phyloP scores from a whole-genome alignment of 2,797 vertebrate species.

The Xyrichtys novacula region DNA sequence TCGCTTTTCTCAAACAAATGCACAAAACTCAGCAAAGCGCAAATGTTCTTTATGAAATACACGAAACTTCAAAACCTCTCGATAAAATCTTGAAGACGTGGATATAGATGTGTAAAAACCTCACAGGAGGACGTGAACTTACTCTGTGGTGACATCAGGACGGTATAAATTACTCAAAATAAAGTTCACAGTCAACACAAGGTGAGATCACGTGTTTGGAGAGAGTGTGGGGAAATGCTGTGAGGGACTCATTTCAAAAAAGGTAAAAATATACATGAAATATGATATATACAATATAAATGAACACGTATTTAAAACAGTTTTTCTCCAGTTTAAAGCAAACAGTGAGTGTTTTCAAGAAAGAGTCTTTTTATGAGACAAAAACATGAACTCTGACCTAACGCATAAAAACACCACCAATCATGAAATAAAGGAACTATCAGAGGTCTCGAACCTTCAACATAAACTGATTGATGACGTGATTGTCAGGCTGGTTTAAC shows the following conservation, averaged over 20 bases:
- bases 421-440: constrained; percentile 1
- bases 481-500: constrained; percentile 65
- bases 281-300: constrained; percentile 51
- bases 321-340: constrained; percentile 68
- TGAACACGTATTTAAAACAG: constrained; percentile 51
- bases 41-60: constrained; percentile 41
- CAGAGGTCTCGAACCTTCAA: not conserved
- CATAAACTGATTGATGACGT: constrained; percentile 10
- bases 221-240: constrained; percentile 8
- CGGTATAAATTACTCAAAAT: constrained; percentile 47
- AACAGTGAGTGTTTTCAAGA: constrained; percentile 25
- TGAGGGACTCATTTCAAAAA: constrained; percentile 18
- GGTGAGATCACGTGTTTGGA: constrained; percentile 8
- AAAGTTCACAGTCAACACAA: constrained; percentile 63
- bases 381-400: no score
- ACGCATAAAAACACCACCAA: constrained; percentile 2
- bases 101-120: constrained; percentile 55
- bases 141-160: constrained; percentile 20
- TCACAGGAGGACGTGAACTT: constrained; percentile 37
- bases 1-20: constrained; percentile 37
- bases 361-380: constrained; percentile 11
- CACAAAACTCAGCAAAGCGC: constrained; percentile 46
- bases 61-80: constrained; percentile 35
- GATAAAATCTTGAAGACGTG: constrained; percentile 41
- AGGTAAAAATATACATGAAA: constrained; percentile 64